Evolutionary conservation across 2,888 invertebrate species (phyloP), one percentile per base, ranked within the genome.

Genomic region (Scaptomyza cyrtandrae): DNA sequence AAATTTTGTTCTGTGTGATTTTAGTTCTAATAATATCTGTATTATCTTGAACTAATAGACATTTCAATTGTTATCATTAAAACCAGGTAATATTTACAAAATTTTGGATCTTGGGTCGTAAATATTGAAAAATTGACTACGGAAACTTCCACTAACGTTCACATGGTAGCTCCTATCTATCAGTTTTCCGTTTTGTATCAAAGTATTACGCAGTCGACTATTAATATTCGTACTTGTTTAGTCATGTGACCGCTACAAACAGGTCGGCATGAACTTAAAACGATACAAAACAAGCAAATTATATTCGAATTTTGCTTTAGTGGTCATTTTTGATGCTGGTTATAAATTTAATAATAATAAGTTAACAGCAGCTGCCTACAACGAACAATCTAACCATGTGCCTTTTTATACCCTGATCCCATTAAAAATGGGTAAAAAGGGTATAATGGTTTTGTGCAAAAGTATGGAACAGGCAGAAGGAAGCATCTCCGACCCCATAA

Each of bases 231-330:
- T 13, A 49, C 13, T 31, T 33, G 33, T 9, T 35, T 3, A 19
- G 19, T 19, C 48, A 49, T 49, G 48, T 49, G 48, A 49, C 48
- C 33, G 48, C 16, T 16, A 33, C 35, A n/a, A 35, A 35, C 49
- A 1, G 49, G 49, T 50, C 19, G 19, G 3, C n/a, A 16, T 29
- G 10, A 29, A 46, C 29, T 11, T 14, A 14, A 27, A 27, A 4
- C n/a, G 5, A 9, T 13, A 27, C 10, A 11, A 48, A 13, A 11
- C 11, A 49, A 49, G 33, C 33, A 10, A 19, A 49, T 35, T 35
- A 4, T n/a, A 35, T 49, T n/a, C 3, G 10, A 35, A 35, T 35
- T 6, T 49, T 49, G 19, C 33, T 11, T 31, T 33, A 5, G 13
- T 33, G 11, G 31, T 4, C 0, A 7, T 33, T 31, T 13, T 13